Evolutionary conservation across 2,888 invertebrate genomes (phyloP).

Genomic region (Sarcophaga subvicina): DNA sequence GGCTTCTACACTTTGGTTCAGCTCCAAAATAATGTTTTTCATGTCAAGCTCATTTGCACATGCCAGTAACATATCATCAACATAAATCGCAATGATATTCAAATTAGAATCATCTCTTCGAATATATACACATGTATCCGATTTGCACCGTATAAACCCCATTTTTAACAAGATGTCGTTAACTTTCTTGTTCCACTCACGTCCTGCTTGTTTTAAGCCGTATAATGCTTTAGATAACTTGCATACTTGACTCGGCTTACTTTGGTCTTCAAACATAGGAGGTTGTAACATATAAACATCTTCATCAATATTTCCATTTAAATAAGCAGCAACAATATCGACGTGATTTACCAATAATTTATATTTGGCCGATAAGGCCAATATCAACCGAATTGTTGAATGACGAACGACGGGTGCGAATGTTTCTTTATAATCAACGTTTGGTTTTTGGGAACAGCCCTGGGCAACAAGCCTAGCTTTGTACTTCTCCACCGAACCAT

Average conservation of each 20-base stretch:
- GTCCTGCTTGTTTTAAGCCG: constrained; percentile 69
- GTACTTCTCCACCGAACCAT: constrained; percentile 56
- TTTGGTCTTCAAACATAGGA: constrained; percentile 60
- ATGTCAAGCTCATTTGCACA: background rate
- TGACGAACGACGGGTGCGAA: constrained; percentile 24
- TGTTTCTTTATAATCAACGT: constrained; percentile 50
- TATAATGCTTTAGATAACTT: constrained; percentile 27
- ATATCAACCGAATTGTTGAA: too few species aligned
- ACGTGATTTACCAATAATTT: background rate
- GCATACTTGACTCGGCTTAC: constrained; percentile 8
- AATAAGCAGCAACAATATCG: background rate
- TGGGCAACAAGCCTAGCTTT: too few species aligned
- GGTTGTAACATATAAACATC: too few species aligned
- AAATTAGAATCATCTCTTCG: background rate
- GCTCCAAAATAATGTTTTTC: background rate
- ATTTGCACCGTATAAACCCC: constrained; percentile 13
- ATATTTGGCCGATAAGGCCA: too few species aligned
- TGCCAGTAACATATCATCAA: background rate
- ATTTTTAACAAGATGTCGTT: constrained; percentile 10
- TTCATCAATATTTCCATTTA: too few species aligned
- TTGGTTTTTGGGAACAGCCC: constrained; percentile 46
- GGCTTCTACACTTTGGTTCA: constrained; percentile 35
- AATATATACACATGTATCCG: too few species aligned
- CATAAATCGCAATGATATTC: background rate
- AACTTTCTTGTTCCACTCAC: constrained; percentile 61